A percentile compares a stretch with the other conserved stretches of the same genome.
These are phyloP conservation scores for Drosophila nigricruria DNA, from an alignment of 2,888 invertebrate genomes.

Conservation along the genomic window DNA sequence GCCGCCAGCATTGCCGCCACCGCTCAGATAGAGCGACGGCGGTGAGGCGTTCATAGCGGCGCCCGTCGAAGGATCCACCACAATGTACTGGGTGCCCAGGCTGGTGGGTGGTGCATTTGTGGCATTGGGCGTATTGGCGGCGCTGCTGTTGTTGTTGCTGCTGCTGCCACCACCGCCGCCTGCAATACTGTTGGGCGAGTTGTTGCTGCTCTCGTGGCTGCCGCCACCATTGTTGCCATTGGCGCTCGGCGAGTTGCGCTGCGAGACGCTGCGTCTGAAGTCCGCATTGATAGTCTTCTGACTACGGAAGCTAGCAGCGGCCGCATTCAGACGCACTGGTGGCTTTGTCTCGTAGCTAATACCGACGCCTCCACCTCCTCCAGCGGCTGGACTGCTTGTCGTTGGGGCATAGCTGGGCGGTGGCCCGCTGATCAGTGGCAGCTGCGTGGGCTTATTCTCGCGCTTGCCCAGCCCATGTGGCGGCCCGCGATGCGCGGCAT, in stretches of 20 bases:
- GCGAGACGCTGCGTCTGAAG: conserved; percentile 83
- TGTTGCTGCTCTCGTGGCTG: conserved; percentile 85
- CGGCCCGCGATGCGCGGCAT: conserved; percentile 69
- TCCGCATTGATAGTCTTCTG: conserved; percentile 83
- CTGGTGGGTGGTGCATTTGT: conserved; percentile 59
- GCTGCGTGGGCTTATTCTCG: conserved; percentile 75
- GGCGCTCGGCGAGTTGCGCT: conserved; percentile 85
- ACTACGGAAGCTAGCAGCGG: conserved; percentile 79
- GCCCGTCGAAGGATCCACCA: conserved; percentile 70
- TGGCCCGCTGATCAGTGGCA: conserved; percentile 79
- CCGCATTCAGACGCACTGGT: conserved; percentile 79
- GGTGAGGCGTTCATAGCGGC: conserved; percentile 64
- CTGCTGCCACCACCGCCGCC: conserved; percentile 33
- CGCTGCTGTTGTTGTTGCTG: conserved; percentile 59
- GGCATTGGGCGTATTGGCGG: conserved; percentile 69
- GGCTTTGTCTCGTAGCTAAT: conserved; percentile 70
- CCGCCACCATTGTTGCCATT: conserved; percentile 70
- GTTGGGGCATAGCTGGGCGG: conserved; percentile 59
- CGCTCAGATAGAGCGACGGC: conserved; percentile 81
- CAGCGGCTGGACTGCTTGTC: conserved; percentile 40
- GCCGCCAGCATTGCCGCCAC: conserved; percentile 58
- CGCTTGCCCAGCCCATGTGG: conserved; percentile 76
- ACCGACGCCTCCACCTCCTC: conserved; percentile 31
- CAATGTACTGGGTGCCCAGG: conserved; percentile 67
- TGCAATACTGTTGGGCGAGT: conserved; percentile 84